Base-by-base conservation (phyloP, 2,888 invertebrate genomes). In the Camponotus fellah region DNA sequence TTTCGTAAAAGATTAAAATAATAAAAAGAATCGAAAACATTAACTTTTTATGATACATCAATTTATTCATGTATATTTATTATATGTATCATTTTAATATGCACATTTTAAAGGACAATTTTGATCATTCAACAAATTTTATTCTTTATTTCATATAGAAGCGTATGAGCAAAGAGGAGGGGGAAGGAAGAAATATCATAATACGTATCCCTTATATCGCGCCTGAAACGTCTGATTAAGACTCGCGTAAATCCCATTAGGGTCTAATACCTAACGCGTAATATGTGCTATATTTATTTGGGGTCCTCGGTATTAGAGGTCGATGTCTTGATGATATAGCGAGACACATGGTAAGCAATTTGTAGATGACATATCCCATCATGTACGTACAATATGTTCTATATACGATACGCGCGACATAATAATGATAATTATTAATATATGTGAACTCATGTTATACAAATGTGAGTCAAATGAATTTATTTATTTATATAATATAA, bases 191-290 rank as follows among this genome's bases (percentile, higher is more conserved):
- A 53, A 79, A 86, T 58, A 77, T 86, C 86, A 83, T 86, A 89
- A 86, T 83, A 85, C 65, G 80, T 72, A 64, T 83, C 88, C 82
- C 85, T 66, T 83, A 72, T 88, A 72, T 88, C 83, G 66, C 83
- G 43, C 84, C 53, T 53, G 85, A 86, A 71, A 87, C 77, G 82
- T 77, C 85, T 89, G 89, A 89, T 89, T 89, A 89, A 88, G 89
- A 86, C 84, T 86, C 85, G 77, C 86, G 87, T 86, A 89, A 89
- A 89, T 89, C 88, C 89, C 79, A 86, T 89, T 89, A 89, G 74
- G 65, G 72, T 82, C 66, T 82, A 89, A 87, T 89, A 83, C 26
- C 79, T 71, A 87, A 86, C 85, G 80, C 79, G 87, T 82, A 84
- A 89, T 89, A 89, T 87, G 82, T 64, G 79, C 76, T 83, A 83